phyloP scores from a whole-genome alignment of 2,797 vertebrate genomes.

The Chanos chanos region DNA sequence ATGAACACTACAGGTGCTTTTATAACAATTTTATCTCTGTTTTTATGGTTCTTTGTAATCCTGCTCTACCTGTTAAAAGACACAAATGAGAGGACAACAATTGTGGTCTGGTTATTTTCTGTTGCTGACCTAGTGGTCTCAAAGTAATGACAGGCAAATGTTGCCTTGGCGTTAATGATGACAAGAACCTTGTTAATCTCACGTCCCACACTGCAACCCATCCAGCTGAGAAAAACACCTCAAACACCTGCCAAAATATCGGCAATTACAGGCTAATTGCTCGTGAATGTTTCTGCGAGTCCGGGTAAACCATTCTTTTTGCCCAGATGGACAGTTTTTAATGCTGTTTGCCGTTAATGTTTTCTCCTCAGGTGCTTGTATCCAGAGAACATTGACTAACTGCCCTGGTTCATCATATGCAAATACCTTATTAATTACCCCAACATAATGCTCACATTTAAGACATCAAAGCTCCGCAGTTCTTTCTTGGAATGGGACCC shows the following conservation, averaged over 20 bases:
- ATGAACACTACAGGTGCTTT: no score
- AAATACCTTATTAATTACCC: constrained; percentile 99
- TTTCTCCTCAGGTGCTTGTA: constrained; percentile 96
- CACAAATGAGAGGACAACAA: no score
- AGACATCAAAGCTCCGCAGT: constrained; percentile 82
- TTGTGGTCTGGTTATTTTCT: constrained; percentile 46
- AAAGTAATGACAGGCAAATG: constrained; percentile 22
- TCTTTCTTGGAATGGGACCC: constrained; percentile 61
- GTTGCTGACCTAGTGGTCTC: constrained; percentile 33
- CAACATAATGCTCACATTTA: constrained; percentile 89
- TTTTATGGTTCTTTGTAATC: no score
- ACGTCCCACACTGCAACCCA: constrained; percentile 58
- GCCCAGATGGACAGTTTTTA: constrained; percentile 89
- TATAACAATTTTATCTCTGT: no score
- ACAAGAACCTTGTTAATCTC: constrained; percentile 55
- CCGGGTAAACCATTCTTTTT: constrained; percentile 91
- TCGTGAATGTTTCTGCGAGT: constrained; percentile 98
- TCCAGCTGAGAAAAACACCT: constrained; percentile 72
- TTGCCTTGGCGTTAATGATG: constrained; percentile 32
- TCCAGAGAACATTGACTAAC: constrained; percentile 97
- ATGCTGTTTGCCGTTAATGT: constrained; percentile 82
- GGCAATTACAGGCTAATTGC: constrained; percentile 99
- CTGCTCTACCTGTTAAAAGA: no score
- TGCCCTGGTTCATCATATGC: constrained; percentile 95
- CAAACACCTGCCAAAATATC: constrained; percentile 99